Evolutionary conservation across 2,888 invertebrate genomes (phyloP).

Genomic region (Eupithecia subumbrata): DNA sequence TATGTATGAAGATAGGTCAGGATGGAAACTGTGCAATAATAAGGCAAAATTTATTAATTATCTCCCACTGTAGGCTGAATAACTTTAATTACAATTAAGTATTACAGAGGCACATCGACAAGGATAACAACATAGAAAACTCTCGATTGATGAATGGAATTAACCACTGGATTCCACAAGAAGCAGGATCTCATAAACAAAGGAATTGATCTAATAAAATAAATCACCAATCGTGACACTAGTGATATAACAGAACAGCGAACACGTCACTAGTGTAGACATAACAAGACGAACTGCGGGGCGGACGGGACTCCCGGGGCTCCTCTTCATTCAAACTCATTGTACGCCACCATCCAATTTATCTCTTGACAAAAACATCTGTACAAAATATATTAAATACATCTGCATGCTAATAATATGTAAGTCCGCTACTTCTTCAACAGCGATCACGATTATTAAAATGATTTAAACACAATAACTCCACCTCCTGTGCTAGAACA

Average conservation of each 20-base stretch:
- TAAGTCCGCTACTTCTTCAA: slow-evolving; percentile 81
- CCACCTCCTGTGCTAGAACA: slow-evolving; percentile 80
- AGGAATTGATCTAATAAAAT: slow-evolving; percentile 78
- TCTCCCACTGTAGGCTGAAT: slow-evolving; percentile 79
- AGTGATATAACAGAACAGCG: slow-evolving; percentile 51
- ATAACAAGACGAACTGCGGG: slow-evolving; percentile 68
- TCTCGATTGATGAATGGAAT: slow-evolving; percentile 81
- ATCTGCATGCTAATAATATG: slow-evolving; percentile 84
- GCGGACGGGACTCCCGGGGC: slow-evolving; percentile 70
- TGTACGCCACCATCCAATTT: slow-evolving; percentile 84
- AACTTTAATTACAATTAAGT: slow-evolving; percentile 72
- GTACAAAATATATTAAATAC: slow-evolving; percentile 85
- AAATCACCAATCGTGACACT: slow-evolving; percentile 57
- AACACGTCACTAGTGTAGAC: slow-evolving; percentile 56
- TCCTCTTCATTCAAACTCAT: slow-evolving; percentile 81
- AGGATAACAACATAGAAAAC: slow-evolving; percentile 84
- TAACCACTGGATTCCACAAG: slow-evolving; percentile 82
- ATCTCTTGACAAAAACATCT: slow-evolving; percentile 85
- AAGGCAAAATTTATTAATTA: slow-evolving; percentile 80
- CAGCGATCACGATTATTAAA: slow-evolving; percentile 82
- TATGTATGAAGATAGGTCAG: slow-evolving; percentile 51
- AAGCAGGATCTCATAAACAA: slow-evolving; percentile 83
- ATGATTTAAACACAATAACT: slow-evolving; percentile 84
- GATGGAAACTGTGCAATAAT: slow-evolving; percentile 74
- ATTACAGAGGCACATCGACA: slow-evolving; percentile 78